Base-by-base conservation (phyloP, 2,888 invertebrate genomes). In the Synergus laeviventris region DNA sequence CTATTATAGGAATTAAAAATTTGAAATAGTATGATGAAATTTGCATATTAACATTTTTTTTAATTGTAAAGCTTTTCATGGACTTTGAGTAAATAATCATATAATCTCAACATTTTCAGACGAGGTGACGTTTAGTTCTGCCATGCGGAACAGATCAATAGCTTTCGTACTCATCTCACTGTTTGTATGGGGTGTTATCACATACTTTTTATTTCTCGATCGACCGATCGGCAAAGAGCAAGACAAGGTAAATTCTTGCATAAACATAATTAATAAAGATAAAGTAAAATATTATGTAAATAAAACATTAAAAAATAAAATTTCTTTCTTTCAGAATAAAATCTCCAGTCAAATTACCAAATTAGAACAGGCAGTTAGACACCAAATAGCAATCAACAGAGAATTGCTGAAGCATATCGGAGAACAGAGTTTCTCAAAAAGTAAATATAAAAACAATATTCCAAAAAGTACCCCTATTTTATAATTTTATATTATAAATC, bases 141-240 rank as follows among this genome's bases (percentile, higher is more conserved):
- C 87, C 87, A 90, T 90, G 90, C 89, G 90, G 85, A 90, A 90
- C 85, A 88, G 85, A 87, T 89, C 89, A 81, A 86, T 89, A 84
- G 84, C 86, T 84, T 86, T 90, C 84, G 84, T 90, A 84, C 88
- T 90, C 81, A 82, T 91, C 85, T 91, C 91, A 83, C 89, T 93
- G 84, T 89, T 93, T 86, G 88, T 93, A 89, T 93, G 93, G 93
- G 92, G 91, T 86, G 91, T 92, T 76, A 90, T 93, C 81, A 92
- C 93, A 78, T 93, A 93, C 86, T 91, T 92, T 86, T 90, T 92
- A 78, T 91, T 93, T 84, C 88, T 92, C 77, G 91, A 91, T 85
- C 91, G 91, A 82, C 92, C 92, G 60, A 87, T 90, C 70, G 89
- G 89, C 83, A 89, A 87, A 81, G 90, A 87, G 78, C 83, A 85